Base-by-base conservation (phyloP, 2,888 invertebrate genomes). In the Chymomyza procnemis region DNA sequence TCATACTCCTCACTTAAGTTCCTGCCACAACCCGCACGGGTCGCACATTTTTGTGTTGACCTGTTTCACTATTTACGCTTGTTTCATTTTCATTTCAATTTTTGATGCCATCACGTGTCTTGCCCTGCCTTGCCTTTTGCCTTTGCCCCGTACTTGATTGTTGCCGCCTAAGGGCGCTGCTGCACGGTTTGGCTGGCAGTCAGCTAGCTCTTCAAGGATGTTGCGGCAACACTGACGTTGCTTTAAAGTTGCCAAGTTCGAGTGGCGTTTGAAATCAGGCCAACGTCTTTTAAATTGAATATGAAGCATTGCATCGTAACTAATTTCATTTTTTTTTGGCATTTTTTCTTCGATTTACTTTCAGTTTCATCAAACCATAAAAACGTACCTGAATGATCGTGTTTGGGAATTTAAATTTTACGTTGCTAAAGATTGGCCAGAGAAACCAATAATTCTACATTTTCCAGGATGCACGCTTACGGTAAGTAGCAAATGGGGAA, bases 371-470 rank as follows among this genome's bases (percentile, higher is more conserved):
- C 96, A 96, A 93, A 96, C 96, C 90, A 93, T 96, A 91, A 94
- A 95, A 93, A 96, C 96, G 92, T 96, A 95, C 93, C 93, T 95
- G 91, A 95, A 94, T 92, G 95, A 96, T 92, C 94, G 94, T 90
- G 95, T 96, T 91, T 96, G 96, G 96, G 94, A 96, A 91, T 96
- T 96, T 92, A 93, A 96, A 92, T 96, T 96, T 93, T 96, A 96
- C 94, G 95, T 96, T 90, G 94, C 95, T 88, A 96, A 96, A 92
- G 94, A 93, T 91, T 96, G 96, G 96, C 96, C 96, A 66, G 95
- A 96, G 85, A 94, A 95, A 86, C 95, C 95, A 82, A 95, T 96
- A 89, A 95, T 96, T 89, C 92, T 96, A 87, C 96, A 96, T 91
- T 96, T 96, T 91, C 96, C 96, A 76, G 96, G 96, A 90, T 96